phyloP scores from a whole-genome alignment of 2,113 vertebrate genomes.

The Holacanthus passer region DNA sequence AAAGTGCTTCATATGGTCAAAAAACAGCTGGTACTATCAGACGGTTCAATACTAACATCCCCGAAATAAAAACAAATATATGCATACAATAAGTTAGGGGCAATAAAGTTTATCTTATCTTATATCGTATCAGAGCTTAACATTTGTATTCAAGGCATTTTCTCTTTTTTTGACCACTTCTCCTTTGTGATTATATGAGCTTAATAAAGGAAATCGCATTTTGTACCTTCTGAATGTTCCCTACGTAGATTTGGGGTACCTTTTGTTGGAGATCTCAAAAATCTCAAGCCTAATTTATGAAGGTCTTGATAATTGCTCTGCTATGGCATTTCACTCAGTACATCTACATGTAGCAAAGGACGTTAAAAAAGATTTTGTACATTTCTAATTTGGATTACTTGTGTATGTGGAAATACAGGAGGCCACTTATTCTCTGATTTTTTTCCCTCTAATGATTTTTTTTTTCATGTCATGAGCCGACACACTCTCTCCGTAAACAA shows the following conservation, averaged over 20 bases:
- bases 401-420: background rate
- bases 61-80: slow-evolving; percentile 8
- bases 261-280: background rate
- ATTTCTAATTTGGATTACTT: background rate
- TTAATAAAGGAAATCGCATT: background rate
- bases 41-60: background rate
- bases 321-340: slow-evolving; percentile 31
- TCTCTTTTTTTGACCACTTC: background rate
- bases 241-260: background rate
- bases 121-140: too few relatives aligned
- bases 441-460: too few relatives aligned
- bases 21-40: background rate
- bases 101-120: too few relatives aligned
- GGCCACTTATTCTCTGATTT: background rate
- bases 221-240: background rate
- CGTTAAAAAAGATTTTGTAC: background rate
- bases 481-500: too few relatives aligned
- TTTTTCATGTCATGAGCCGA: background rate
- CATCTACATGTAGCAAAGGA: background rate
- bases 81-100: too few relatives aligned
- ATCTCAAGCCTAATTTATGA: background rate
- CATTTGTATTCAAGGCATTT: too few relatives aligned
- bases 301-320: background rate
- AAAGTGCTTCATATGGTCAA: background rate
- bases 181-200: background rate